phyloP scores from a whole-genome alignment of 1,140 invertebrate species.

The Neuroterus valhalla region DNA sequence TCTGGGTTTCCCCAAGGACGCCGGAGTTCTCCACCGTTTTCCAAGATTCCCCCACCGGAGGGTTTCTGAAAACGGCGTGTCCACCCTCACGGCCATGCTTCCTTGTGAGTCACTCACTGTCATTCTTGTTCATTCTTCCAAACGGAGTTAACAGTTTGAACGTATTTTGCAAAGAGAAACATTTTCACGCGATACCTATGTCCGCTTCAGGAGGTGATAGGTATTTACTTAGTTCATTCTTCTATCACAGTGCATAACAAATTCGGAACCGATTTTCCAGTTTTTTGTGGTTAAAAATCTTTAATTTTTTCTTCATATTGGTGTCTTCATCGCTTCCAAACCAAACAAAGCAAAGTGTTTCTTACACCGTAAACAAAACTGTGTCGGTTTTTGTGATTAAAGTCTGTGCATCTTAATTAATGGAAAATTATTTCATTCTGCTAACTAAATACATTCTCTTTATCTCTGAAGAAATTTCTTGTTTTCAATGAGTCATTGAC shows the following conservation, averaged over 20 bases:
- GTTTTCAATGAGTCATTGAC: too few species aligned
- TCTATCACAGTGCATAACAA: background rate
- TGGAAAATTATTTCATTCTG: too few species aligned
- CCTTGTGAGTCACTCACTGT: conserved; percentile 65
- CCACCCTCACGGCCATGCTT: conserved; percentile 48
- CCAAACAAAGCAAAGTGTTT: too few species aligned
- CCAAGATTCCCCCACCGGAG: background rate
- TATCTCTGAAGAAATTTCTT: too few species aligned
- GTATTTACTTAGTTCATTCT: background rate
- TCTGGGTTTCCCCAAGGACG: background rate
- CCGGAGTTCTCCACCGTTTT: background rate
- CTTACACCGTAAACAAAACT: too few species aligned
- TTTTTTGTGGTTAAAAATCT: too few species aligned
- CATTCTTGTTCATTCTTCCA: conserved; percentile 41
- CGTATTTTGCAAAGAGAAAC: background rate
- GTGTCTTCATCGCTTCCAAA: too few species aligned
- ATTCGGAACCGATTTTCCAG: background rate
- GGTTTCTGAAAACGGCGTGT: conserved; percentile 21
- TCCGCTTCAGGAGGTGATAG: background rate
- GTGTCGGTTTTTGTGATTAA: too few species aligned
- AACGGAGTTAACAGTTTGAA: background rate
- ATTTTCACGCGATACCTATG: background rate
- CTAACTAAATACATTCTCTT: too few species aligned
- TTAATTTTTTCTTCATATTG: too few species aligned
- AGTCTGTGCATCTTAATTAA: too few species aligned